These are phyloP conservation scores for Andrena trimmerana DNA, from an alignment of 2,888 invertebrate genomes.

Conservation along the genomic window DNA sequence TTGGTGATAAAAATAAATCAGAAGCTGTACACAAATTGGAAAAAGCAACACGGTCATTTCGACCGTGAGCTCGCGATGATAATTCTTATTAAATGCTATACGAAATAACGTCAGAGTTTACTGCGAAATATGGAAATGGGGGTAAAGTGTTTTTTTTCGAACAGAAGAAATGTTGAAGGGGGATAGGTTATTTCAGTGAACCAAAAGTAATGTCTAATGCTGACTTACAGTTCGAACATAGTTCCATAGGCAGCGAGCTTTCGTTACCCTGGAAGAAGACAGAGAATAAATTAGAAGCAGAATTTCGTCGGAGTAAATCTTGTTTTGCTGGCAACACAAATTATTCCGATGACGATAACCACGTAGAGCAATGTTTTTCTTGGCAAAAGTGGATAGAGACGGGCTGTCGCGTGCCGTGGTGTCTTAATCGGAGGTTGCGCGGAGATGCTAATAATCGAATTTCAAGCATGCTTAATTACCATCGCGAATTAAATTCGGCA, in stretches of 20 bases:
- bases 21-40: constrained; percentile 12
- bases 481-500: constrained; percentile 37
- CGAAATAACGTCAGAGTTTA: not conserved
- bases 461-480: constrained; percentile 52
- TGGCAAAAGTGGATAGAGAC: not conserved
- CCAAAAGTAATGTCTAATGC: constrained; percentile 22
- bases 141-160: constrained; percentile 6
- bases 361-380: constrained; percentile 40
- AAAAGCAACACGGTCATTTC: not conserved
- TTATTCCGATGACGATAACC: constrained; percentile 20
- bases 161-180: not conserved
- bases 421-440: not conserved
- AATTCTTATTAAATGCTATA: not conserved
- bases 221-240: constrained; percentile 92
- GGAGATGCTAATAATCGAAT: not conserved
- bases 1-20: constrained; percentile 59
- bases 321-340: not conserved
- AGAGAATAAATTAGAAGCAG: not conserved
- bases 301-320: not conserved
- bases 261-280: constrained; percentile 93
- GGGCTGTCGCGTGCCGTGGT: not conserved
- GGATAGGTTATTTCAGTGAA: constrained; percentile 52
- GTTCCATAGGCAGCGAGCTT: constrained; percentile 97
- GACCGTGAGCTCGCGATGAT: not conserved
- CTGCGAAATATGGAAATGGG: not conserved